A percentile compares a stretch with the other conserved stretches of the same genome.
Evolutionary conservation across 2,888 invertebrate species (phyloP).

Genomic region (Agrotis exclamationis): DNA sequence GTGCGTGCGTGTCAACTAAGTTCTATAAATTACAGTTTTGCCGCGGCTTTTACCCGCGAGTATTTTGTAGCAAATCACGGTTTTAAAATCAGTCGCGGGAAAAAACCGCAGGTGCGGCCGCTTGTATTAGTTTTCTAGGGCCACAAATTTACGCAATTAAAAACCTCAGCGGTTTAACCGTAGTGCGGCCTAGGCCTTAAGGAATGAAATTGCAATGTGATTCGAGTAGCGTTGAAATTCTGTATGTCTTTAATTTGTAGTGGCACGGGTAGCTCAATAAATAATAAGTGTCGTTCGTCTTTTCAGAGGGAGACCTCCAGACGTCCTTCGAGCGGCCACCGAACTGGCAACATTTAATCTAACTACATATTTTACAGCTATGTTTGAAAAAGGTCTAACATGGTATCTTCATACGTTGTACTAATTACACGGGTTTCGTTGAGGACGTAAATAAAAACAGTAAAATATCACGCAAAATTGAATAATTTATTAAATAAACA

Average conservation of each 20-base stretch:
- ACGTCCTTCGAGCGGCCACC: constrained; percentile 74
- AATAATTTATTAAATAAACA: constrained; percentile 23
- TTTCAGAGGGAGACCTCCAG: constrained; percentile 80
- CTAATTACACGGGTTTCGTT: constrained; percentile 2
- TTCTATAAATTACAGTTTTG: too few relatives aligned
- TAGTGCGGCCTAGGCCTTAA: too few relatives aligned
- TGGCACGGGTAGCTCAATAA: constrained; percentile 72
- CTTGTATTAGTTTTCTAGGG: too few relatives aligned
- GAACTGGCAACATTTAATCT: constrained; percentile 52
- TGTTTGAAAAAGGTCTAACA: constrained; percentile 24
- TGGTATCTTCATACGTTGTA: constrained; percentile 10
- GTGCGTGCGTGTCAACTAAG: too few relatives aligned
- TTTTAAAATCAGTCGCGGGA: too few relatives aligned
- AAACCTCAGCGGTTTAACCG: too few relatives aligned
- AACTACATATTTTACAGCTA: constrained; percentile 23
- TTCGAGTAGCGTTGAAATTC: constrained; percentile 8
- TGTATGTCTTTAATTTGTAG: constrained; percentile 15
- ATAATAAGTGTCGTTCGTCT: constrained; percentile 82
- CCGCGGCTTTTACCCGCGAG: too few relatives aligned
- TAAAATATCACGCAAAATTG: neutral
- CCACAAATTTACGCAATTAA: too few relatives aligned
- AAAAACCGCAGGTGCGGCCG: too few relatives aligned
- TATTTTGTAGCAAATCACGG: too few relatives aligned
- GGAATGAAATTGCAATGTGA: neutral
- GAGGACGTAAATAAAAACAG: neutral